Evolutionary conservation across 2,113 vertebrate genomes (phyloP).

Genomic region (Rattus rattus): DNA sequence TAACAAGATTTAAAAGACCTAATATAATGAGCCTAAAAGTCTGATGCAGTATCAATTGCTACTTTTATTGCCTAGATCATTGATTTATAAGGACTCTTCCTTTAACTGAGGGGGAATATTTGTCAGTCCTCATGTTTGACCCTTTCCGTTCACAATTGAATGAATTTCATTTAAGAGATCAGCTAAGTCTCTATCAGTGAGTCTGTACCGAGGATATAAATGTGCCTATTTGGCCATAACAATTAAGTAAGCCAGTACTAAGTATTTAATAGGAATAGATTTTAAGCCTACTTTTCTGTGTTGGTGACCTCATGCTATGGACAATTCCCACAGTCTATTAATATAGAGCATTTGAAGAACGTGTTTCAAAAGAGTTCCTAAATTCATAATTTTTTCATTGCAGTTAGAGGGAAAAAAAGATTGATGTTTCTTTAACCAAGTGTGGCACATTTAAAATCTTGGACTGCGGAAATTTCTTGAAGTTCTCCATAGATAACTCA

Average conservation of each 20-base stretch:
- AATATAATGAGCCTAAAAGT: neutral
- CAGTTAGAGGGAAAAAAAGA: conserved; percentile 49
- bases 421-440: conserved; percentile 69
- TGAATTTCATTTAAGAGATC: neutral
- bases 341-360: neutral
- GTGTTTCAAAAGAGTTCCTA: neutral
- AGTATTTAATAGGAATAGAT: neutral
- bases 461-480: conserved; percentile 79
- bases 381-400: conserved; percentile 32
- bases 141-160: neutral
- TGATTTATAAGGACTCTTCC: neutral
- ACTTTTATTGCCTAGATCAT: neutral
- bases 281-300: neutral
- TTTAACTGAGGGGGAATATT: neutral
- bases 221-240: neutral
- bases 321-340: neutral
- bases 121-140: neutral
- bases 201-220: neutral
- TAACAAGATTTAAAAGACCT: neutral
- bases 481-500: conserved; percentile 84
- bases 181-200: neutral
- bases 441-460: conserved; percentile 76
- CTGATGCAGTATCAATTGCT: neutral
- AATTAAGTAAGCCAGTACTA: neutral
- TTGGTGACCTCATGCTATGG: neutral